These are phyloP conservation scores for Onychostoma macrolepis DNA, from an alignment of 2,113 vertebrate genomes.

Conservation along the genomic window DNA sequence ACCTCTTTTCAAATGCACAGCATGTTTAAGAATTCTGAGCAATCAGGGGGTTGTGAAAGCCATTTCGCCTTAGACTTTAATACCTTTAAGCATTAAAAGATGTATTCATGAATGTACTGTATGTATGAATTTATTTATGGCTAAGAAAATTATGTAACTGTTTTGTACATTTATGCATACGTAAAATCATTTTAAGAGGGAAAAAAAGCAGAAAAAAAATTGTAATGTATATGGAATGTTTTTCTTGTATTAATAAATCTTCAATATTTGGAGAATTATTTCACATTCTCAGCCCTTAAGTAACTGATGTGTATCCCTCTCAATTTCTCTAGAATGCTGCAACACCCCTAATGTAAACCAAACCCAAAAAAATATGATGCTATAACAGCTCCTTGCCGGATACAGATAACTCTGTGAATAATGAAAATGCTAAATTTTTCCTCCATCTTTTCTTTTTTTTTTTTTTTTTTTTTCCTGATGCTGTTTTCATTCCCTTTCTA, in stretches of 20 bases:
- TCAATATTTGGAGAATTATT: background rate
- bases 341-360: background rate
- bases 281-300: background rate
- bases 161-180: background rate
- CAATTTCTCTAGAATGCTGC: background rate
- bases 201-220: too few relatives aligned
- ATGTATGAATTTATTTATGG: too few relatives aligned
- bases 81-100: background rate
- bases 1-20: background rate
- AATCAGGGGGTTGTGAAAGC: background rate
- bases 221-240: too few relatives aligned
- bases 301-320: background rate
- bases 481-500: slow-evolving; percentile 43
- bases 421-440: slow-evolving; percentile 6
- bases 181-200: too few relatives aligned
- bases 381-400: background rate
- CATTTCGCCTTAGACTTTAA: background rate
- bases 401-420: slow-evolving; percentile 26
- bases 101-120: too few relatives aligned
- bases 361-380: background rate
- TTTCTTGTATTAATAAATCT: too few relatives aligned
- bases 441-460: too few relatives aligned
- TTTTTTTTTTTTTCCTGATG: slow-evolving; percentile 10
- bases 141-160: background rate
- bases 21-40: background rate